A percentile compares a stretch with the other conserved stretches of the same genome.
phyloP scores from a whole-genome alignment of 2,888 invertebrate genomes.

The Pasiphila rectangulata region DNA sequence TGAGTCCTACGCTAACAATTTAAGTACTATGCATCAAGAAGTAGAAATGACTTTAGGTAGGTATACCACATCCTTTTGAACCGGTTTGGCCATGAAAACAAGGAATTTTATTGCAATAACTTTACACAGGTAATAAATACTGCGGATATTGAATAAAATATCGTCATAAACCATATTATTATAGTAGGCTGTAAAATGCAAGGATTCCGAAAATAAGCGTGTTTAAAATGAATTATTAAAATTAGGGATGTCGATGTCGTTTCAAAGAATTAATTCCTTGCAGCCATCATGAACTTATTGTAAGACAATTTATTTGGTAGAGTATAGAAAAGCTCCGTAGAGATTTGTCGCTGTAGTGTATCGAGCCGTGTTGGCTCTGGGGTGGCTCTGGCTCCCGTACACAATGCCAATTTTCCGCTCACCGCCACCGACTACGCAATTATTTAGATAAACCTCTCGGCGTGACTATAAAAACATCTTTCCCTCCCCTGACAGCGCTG shows the following conservation, averaged over 20 bases:
- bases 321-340: conserved; percentile 16
- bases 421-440: conserved; percentile 79
- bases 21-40: no score
- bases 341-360: conserved; percentile 17
- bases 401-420: conserved; percentile 79
- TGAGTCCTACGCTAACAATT: conserved; percentile 33
- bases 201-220: conserved; percentile 25
- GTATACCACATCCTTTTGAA: conserved; percentile 36
- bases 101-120: conserved; percentile 47
- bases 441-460: conserved; percentile 81
- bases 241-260: conserved; percentile 14
- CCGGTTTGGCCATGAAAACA: conserved; percentile 44
- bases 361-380: conserved; percentile 16
- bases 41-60: no score
- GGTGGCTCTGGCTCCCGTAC: conserved; percentile 38
- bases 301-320: neutral
- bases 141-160: conserved; percentile 49
- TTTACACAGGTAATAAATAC: conserved; percentile 48
- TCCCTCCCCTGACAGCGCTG: conserved; percentile 65
- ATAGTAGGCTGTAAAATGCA: conserved; percentile 37
- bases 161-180: conserved; percentile 44
- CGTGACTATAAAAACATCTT: conserved; percentile 80
- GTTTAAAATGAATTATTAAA: conserved; percentile 25
- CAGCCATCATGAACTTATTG: no score
- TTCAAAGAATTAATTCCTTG: neutral